These are phyloP conservation scores for Chrysolina oricalcia DNA, from an alignment of 2,888 invertebrate genomes.

Conservation along the genomic window DNA sequence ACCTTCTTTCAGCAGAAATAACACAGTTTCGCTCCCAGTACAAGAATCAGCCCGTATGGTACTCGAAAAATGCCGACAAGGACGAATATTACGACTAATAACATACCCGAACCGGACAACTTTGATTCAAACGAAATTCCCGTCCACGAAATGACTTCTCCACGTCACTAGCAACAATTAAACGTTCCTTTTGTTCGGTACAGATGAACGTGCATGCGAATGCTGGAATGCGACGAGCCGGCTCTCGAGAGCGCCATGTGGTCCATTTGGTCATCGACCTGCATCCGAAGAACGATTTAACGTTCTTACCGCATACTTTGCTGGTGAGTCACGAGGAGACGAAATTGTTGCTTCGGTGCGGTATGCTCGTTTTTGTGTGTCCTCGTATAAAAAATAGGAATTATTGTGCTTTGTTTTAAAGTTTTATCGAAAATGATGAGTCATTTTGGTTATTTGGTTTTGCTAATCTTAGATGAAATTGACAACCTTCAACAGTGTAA, in stretches of 20 bases:
- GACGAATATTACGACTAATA: too few relatives aligned
- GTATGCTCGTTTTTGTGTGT: background rate
- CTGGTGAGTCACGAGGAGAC: slow-evolving; percentile 32
- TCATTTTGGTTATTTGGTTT: too few relatives aligned
- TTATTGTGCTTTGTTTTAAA: too few relatives aligned
- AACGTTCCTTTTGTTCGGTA: slow-evolving; percentile 33
- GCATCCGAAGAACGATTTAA: slow-evolving; percentile 34
- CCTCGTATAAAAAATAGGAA: background rate
- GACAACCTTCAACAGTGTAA: too few relatives aligned
- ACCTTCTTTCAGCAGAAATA: too few relatives aligned
- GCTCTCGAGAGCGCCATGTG: slow-evolving; percentile 47
- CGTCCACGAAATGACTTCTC: background rate
- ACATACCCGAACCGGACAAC: too few relatives aligned
- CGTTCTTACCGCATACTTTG: slow-evolving; percentile 22
- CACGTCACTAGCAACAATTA: slow-evolving; percentile 31
- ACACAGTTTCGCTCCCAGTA: too few relatives aligned
- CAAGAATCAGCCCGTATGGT: too few relatives aligned
- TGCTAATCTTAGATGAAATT: too few relatives aligned
- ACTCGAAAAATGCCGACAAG: too few relatives aligned
- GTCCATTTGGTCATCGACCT: slow-evolving; percentile 53
- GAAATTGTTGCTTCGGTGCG: background rate
- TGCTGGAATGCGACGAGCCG: slow-evolving; percentile 40
- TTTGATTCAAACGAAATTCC: background rate
- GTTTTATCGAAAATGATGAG: too few relatives aligned
- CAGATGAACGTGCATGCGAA: slow-evolving; percentile 33